Conservation (phyloP, 2,797 vertebrate species). For the Gallirallus australis region DNA sequence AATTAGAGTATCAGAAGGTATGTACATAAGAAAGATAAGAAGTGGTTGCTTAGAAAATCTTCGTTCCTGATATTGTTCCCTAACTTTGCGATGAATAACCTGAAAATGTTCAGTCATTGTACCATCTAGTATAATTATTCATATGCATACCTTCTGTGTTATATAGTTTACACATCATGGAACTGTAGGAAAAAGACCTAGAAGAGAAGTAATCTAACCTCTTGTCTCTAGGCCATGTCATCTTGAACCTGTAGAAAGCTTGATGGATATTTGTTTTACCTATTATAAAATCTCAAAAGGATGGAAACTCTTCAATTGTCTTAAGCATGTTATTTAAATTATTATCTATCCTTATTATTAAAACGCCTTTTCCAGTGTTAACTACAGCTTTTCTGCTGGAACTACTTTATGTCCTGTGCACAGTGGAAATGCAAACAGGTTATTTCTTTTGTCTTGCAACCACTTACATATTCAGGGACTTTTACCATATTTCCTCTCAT, state of each 20-base stretch:
- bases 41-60: neutral
- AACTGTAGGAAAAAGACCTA: neutral
- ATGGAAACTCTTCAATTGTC: neutral
- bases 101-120: neutral
- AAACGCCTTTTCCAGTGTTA: neutral
- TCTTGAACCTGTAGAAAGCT: neutral
- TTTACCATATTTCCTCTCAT: neutral
- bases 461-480: neutral
- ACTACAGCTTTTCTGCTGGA: neutral
- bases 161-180: neutral
- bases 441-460: neutral
- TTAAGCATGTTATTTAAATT: neutral
- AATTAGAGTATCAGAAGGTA: constrained; percentile 48
- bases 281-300: neutral
- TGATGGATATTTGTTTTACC: neutral
- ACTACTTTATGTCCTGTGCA: neutral
- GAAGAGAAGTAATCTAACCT: neutral
- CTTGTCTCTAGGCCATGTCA: neutral
- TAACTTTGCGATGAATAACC: neutral
- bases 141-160: neutral
- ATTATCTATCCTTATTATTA: neutral
- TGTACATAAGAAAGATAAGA: neutral
- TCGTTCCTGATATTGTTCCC: neutral
- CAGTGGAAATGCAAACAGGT: neutral
- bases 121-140: neutral